Base-by-base conservation (phyloP, 2,113 vertebrate genomes). In the rat (Rattus norvegicus) region DNA sequence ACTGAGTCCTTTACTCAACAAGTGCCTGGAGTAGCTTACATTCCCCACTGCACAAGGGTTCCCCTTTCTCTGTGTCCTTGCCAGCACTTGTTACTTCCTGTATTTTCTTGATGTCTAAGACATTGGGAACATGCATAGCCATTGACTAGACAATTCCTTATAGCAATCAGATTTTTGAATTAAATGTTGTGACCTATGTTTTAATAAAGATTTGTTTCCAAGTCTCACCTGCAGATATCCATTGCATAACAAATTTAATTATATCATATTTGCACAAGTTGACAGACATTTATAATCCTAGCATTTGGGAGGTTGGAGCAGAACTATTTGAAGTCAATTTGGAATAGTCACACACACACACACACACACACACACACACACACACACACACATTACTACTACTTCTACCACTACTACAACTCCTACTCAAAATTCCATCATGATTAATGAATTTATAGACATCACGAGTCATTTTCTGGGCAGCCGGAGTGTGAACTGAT, bases 171-270 rank as follows among this genome's bases (percentile, higher is more conserved):
- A 2, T 72, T 72, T 90, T 28, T 30, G 94, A 95, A 67, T 1
- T 49, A 73, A 93, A 77, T 14, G 0, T 72, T 73, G 16, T 9
- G 24, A 7, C n/a, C 7, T 5, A 26, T 61, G 28, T 84, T 84
- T 94, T 79, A 81, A 93, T 77, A 87, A 80, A 92, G 16, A 81
- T 72, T 80, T 80, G 13, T 69, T 94, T 92, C 90, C 16, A 84
- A 61, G 89, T 91, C 88, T 2, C 24, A 95, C 36, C 70, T 83
- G 22, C 61, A 94, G 52, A n/a, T 65, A 95, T 56, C 54, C 33
- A 72, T 26, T 81, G n/a, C 9, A 61, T n/a, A 65, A 63, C 67
- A 86, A 76, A 67, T 28, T 83, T 43, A 85, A 65, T 61, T 6
- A 28, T 54, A 47, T 65, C 13, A 10, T 30, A 47, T 26, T 39